Conservation (phyloP, 92 coral and sea anemone genomes). For the Phenganax stokvisi region DNA sequence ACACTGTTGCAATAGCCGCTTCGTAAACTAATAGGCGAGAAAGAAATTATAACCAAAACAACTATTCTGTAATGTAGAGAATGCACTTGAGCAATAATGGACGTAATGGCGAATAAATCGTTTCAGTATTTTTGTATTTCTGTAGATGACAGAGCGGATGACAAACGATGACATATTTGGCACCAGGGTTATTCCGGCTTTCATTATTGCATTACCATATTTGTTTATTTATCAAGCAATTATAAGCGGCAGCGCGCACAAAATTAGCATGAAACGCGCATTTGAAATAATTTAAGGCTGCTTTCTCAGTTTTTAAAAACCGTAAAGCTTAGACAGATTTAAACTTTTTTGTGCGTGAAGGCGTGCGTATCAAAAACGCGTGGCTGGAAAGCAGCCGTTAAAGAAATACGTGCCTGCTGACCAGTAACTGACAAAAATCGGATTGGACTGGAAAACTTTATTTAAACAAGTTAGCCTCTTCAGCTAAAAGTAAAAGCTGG, state of each 20-base stretch:
- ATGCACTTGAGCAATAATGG: not conserved
- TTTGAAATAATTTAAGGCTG: not conserved
- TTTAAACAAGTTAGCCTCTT: too few species aligned
- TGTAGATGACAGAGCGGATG: not conserved
- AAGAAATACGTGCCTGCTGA: too few species aligned
- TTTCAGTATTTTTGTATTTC: slow-evolving; percentile 2
- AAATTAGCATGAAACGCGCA: slow-evolving; percentile 17
- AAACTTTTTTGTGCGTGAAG: too few species aligned
- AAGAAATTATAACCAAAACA: not conserved
- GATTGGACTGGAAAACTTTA: too few species aligned
- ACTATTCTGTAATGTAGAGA: not conserved
- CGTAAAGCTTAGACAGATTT: too few species aligned
- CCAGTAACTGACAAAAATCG: too few species aligned
- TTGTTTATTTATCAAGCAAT: slow-evolving; percentile 6
- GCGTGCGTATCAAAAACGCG: too few species aligned
- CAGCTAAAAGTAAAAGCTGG: too few species aligned
- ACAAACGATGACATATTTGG: slow-evolving; percentile 15
- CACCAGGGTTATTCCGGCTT: slow-evolving; percentile 21
- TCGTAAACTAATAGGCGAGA: not conserved
- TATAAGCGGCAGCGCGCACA: not conserved
- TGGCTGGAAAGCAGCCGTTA: too few species aligned
- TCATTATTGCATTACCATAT: slow-evolving; percentile 6
- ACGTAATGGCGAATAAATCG: not conserved
- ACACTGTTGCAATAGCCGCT: too few species aligned
- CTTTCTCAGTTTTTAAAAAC: too few species aligned